Percentiles rank a stretch among this genome's conserved stretches.
Evolutionary conservation across 2,888 invertebrate species (phyloP).

Genomic region (Malachius bipustulatus): DNA sequence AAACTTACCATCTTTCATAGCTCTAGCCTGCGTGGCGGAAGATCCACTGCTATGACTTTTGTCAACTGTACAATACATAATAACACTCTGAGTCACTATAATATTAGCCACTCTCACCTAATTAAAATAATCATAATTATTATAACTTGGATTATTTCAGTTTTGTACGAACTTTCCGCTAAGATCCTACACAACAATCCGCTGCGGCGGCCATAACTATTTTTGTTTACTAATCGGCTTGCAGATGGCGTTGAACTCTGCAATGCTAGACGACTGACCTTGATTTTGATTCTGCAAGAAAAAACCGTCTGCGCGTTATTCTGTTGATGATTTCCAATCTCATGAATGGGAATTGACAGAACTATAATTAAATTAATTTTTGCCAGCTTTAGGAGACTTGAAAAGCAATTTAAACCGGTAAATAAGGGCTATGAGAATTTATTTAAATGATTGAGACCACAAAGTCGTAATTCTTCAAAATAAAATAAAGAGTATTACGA

Average conservation of each 20-base stretch:
- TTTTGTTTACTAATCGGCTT: constrained; percentile 29
- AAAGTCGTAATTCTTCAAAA: too few species aligned
- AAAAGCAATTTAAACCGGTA: too few species aligned
- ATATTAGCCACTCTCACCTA: constrained; percentile 47
- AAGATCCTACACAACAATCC: constrained; percentile 32
- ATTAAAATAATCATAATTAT: constrained; percentile 42
- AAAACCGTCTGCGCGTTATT: too few species aligned
- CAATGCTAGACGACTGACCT: constrained; percentile 10
- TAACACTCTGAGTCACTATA: constrained; percentile 33
- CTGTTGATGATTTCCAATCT: too few species aligned
- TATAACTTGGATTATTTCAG: constrained; percentile 21
- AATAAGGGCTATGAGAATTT: too few species aligned
- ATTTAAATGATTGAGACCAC: too few species aligned
- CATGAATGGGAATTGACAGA: too few species aligned
- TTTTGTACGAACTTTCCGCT: constrained; percentile 27
- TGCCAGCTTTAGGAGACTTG: too few species aligned
- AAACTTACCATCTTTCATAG: constrained; percentile 64
- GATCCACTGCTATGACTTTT: constrained; percentile 62
- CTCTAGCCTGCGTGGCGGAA: constrained; percentile 58
- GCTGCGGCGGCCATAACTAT: constrained; percentile 36
- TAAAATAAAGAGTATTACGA: too few species aligned
- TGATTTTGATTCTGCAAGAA: too few species aligned
- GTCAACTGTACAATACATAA: constrained; percentile 66
- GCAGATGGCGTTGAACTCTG: constrained; percentile 31
- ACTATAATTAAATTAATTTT: too few species aligned